Evolutionary conservation across 2,797 vertebrate genomes (phyloP), one percentile per base, ranked within the genome.

Genomic region (Limosa lapponica): DNA sequence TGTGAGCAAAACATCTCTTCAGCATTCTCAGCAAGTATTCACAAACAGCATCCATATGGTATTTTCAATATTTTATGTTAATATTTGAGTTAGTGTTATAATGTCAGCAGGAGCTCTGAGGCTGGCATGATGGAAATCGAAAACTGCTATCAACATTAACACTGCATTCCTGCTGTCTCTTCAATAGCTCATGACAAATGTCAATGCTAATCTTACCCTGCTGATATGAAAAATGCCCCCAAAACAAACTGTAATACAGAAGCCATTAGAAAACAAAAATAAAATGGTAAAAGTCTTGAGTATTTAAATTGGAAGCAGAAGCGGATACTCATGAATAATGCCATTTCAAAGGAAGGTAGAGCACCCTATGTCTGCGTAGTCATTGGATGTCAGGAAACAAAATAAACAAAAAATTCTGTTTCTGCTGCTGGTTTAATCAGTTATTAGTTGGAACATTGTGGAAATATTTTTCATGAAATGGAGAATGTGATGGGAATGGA

Each of bases 61-160:
- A 95, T 95, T 97, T 96, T 95, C 87, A 96, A 92, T 96, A 97
- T 93, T 97, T 96, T 96, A 97, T 94, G 83, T 80, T 97, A 97
- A 97, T 97, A 95, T 95, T 97, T 95, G 86, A 91, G 91, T 96
- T 92, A 86, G 89, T 88, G 75, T 89, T 94, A 89, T 82, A 95
- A 92, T 91, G 91, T 95, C 95, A 82, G 85, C 87, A 93, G 78
- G 87, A 94, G 65, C 65, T 92, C 85, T 72, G 92, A 93, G 90
- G 74, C 57, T 95, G 69, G 22, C 67, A 44, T 52, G 65, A 95
- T 62, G 82, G 83, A 96, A 96, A 95, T 95, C 1, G 5, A 95
- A 93, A 92, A 59, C 69, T 89, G 71, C 69, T 95, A 70, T 92
- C 61, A 92, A 77, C 36, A 73, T 94, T 93, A 89, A 62, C 62